phyloP scores from a whole-genome alignment of 2,113 vertebrate species.

The Panthera leo region DNA sequence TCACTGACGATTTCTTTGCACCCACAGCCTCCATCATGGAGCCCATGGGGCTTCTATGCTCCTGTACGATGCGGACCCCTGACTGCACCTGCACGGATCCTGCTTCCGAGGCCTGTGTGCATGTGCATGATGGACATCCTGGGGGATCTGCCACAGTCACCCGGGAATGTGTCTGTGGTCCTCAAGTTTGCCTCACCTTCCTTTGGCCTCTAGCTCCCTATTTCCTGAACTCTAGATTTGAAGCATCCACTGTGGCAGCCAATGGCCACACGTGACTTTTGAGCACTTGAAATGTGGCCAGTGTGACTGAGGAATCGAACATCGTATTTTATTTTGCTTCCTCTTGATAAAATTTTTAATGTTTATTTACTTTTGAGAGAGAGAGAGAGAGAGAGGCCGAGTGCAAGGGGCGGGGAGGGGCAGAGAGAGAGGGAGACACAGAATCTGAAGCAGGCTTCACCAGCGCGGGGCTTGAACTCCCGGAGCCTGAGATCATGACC shows the following conservation, averaged over 20 bases:
- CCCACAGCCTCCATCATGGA: accelerated
- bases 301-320: not conserved
- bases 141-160: accelerated
- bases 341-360: too few relatives aligned
- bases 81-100: not conserved
- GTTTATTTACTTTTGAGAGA: too few relatives aligned
- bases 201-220: not conserved
- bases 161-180: not conserved
- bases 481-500: too few relatives aligned
- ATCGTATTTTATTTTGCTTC: not conserved
- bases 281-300: not conserved
- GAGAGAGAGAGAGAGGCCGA: too few relatives aligned
- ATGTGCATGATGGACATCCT: accelerated
- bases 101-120: not conserved
- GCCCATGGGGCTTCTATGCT: accelerated
- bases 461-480: too few relatives aligned
- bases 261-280: not conserved
- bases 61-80: not conserved
- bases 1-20: not conserved
- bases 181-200: not conserved
- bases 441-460: too few relatives aligned
- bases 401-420: too few relatives aligned
- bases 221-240: not conserved
- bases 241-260: not conserved
- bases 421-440: too few relatives aligned